These are phyloP conservation scores for Samia ricini DNA, from an alignment of 1,140 invertebrate genomes.

Conservation along the genomic window DNA sequence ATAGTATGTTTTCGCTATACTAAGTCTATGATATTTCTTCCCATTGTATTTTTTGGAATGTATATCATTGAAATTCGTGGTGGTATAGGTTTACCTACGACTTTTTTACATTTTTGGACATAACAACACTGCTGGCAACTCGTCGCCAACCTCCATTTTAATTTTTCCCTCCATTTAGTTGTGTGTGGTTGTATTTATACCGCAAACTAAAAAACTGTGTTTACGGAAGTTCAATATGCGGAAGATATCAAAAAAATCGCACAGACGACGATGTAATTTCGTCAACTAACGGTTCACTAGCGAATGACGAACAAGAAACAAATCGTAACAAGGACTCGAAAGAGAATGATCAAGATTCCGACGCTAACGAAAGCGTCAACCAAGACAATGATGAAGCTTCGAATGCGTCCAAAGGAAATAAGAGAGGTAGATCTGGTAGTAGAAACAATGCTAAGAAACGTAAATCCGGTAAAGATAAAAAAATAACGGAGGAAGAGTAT, in stretches of 20 bases:
- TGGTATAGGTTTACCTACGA: too few relatives aligned
- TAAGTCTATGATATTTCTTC: too few relatives aligned
- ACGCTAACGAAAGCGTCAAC: constrained; percentile 13
- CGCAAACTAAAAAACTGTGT: constrained; percentile 27
- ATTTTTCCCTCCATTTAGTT: constrained; percentile 51
- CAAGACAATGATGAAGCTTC: constrained; percentile 27
- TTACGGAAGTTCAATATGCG: constrained; percentile 50
- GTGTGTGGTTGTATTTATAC: not conserved
- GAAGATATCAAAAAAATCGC: constrained; percentile 65
- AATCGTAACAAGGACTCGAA: constrained; percentile 30
- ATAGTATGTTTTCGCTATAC: too few relatives aligned
- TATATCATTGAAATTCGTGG: too few relatives aligned
- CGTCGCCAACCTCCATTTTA: constrained; percentile 13
- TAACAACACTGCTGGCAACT: not conserved
- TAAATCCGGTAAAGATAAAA: constrained; percentile 39
- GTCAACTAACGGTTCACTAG: constrained; percentile 62
- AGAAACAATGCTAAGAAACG: constrained; percentile 55
- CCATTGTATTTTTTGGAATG: too few relatives aligned
- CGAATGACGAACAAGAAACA: constrained; percentile 49
- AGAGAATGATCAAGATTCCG: constrained; percentile 23
- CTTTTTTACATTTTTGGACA: too few relatives aligned
- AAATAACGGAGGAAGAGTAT: constrained; percentile 51
- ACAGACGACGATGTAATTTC: constrained; percentile 66
- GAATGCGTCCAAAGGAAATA: constrained; percentile 39
- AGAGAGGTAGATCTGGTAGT: constrained; percentile 32